A percentile compares a stretch with the other conserved stretches of the same genome.
phyloP scores from a whole-genome alignment of 2,888 invertebrate genomes.

The Patella pellucida region DNA sequence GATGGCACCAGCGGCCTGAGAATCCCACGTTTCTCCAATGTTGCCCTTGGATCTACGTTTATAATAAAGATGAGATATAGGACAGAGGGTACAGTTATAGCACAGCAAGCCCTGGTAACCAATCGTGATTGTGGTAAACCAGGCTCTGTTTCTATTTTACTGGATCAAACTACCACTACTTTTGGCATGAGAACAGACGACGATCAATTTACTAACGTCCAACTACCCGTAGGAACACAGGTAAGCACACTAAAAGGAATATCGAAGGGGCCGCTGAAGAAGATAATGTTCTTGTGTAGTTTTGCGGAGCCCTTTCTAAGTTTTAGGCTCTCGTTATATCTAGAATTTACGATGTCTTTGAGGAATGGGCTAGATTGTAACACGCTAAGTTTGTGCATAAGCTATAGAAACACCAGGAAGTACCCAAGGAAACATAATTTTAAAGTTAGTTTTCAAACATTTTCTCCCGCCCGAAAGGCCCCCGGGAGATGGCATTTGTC shows the following conservation, averaged over 20 bases:
- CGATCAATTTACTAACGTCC: neutral
- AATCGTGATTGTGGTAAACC: conserved; percentile 54
- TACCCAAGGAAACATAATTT: too few species aligned
- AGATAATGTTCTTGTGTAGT: too few species aligned
- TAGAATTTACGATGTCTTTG: too few species aligned
- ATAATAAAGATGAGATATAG: conserved; percentile 48
- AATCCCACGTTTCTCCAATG: conserved; percentile 54
- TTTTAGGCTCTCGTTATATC: too few species aligned
- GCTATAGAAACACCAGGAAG: too few species aligned
- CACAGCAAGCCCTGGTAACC: conserved; percentile 42
- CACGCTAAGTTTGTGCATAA: too few species aligned
- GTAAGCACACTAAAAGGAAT: neutral
- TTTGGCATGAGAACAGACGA: conserved; percentile 39
- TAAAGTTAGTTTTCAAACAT: too few species aligned
- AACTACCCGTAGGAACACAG: neutral
- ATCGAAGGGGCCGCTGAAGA: too few species aligned
- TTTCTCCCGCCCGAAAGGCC: too few species aligned
- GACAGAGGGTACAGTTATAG: neutral
- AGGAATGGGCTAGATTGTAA: too few species aligned
- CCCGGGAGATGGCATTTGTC: too few species aligned
- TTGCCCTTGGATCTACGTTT: conserved; percentile 47
- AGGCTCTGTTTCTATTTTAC: conserved; percentile 48
- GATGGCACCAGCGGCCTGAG: conserved; percentile 49
- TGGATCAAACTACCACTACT: conserved; percentile 34
- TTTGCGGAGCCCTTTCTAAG: too few species aligned